Percentiles rank a stretch among this genome's conserved stretches.
These are phyloP conservation scores for Pteropus alecto DNA, from an alignment of 2,113 vertebrate genomes.

Conservation along the genomic window DNA sequence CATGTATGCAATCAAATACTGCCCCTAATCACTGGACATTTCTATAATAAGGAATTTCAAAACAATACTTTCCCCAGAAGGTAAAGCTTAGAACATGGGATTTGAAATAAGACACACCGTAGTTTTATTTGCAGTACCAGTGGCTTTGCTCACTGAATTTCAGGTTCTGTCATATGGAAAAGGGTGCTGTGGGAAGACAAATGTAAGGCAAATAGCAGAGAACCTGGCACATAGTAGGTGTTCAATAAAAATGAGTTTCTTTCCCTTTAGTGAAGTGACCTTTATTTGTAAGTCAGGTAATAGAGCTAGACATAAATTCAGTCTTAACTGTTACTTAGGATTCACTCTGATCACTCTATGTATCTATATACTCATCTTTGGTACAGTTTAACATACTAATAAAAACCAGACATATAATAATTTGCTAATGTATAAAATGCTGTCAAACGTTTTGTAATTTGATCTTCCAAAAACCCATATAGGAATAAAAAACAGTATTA, in stretches of 20 bases:
- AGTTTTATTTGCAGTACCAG: not conserved
- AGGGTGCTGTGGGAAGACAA: not conserved
- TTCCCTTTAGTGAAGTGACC: not conserved
- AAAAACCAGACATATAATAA: not conserved
- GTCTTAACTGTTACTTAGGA: not conserved
- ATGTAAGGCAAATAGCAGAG: not conserved
- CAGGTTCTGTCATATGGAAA: not conserved
- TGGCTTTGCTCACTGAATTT: conserved; percentile 14
- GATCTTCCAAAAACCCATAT: not conserved
- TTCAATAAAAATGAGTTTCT: not conserved
- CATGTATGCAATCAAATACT: not conserved
- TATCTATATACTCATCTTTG: not conserved
- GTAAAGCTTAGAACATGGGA: not conserved
- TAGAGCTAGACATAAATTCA: not conserved
- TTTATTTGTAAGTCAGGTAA: not conserved
- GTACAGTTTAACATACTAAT: not conserved
- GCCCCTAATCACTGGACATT: not conserved
- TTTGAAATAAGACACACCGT: not conserved
- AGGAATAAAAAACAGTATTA: not conserved
- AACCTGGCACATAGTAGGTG: not conserved
- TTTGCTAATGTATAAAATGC: not conserved
- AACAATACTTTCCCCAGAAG: not conserved
- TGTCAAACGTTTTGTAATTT: not conserved
- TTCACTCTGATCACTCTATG: not conserved
- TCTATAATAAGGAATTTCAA: not conserved